phyloP scores from a whole-genome alignment of 1,140 invertebrate species.

The Hyposmocoma kahamanoa region DNA sequence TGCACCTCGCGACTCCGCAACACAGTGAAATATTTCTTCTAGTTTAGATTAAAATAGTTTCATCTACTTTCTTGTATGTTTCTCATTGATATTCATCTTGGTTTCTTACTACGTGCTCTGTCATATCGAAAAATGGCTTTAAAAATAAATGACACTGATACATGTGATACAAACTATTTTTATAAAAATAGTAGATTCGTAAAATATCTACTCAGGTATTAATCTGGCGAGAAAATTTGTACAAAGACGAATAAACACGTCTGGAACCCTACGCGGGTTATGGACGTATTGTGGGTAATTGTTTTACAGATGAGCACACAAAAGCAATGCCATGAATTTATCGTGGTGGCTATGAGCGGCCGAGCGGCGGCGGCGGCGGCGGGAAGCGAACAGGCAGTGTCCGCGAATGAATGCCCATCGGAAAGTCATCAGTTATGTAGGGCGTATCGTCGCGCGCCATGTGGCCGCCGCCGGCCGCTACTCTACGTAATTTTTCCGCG shows the following conservation, averaged over 20 bases:
- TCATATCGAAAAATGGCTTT: not conserved
- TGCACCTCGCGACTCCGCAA: conserved; percentile 37
- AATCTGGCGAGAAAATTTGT: too few species aligned
- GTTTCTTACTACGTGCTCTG: not conserved
- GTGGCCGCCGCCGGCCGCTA: conserved; percentile 45
- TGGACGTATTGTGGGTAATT: conserved; percentile 21
- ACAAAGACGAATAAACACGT: too few species aligned
- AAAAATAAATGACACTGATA: too few species aligned
- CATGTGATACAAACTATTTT: too few species aligned
- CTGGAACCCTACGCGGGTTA: too few species aligned
- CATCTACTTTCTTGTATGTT: conserved; percentile 19
- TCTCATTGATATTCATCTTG: conserved; percentile 3
- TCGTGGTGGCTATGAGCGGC: conserved; percentile 21
- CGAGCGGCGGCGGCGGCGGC: conserved; percentile 14
- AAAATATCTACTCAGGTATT: too few species aligned
- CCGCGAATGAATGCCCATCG: conserved; percentile 63
- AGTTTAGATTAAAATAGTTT: conserved; percentile 39
- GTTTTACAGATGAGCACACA: conserved; percentile 26
- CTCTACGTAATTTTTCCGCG: conserved; percentile 60
- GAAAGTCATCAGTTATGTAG: conserved; percentile 70
- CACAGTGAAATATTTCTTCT: conserved; percentile 29
- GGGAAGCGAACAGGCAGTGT: conserved; percentile 19
- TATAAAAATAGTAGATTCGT: too few species aligned
- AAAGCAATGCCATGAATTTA: conserved; percentile 24
- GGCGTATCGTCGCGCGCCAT: conserved; percentile 59